Conservation (phyloP, 2,888 invertebrate genomes). For the Pyrocoelia pectoralis region DNA sequence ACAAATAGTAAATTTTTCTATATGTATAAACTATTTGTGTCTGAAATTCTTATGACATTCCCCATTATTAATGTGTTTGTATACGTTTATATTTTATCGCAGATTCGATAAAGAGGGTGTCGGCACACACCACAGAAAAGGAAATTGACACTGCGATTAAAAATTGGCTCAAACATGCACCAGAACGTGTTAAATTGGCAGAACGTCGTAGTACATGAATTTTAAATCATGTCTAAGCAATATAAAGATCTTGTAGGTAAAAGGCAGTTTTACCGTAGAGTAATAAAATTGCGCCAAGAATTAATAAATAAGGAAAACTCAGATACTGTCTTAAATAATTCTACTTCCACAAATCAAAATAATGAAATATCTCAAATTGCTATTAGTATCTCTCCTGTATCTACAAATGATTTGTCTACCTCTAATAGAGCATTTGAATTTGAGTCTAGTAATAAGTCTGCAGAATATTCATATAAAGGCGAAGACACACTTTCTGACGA, state of each 20-base stretch:
- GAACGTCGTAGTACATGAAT: too few species aligned
- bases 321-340: too few species aligned
- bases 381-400: background rate
- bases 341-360: too few species aligned
- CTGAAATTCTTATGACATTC: background rate
- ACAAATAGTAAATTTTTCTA: background rate
- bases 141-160: background rate
- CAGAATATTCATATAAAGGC: background rate
- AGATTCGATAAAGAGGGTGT: too few species aligned
- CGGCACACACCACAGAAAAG: too few species aligned
- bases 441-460: constrained; percentile 3
- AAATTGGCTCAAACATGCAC: background rate
- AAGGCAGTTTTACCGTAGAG: too few species aligned
- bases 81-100: too few species aligned
- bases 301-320: too few species aligned
- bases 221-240: too few species aligned
- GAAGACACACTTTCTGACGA: background rate
- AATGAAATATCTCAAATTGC: background rate
- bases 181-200: constrained; percentile 3
- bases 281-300: too few species aligned
- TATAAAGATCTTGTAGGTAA: too few species aligned
- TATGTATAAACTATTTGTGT: too few species aligned
- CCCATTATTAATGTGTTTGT: background rate
- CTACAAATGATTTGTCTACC: constrained; percentile 1
- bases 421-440: background rate